These are phyloP conservation scores for Agrotis puta DNA, from an alignment of 2,888 invertebrate species.

Conservation along the genomic window DNA sequence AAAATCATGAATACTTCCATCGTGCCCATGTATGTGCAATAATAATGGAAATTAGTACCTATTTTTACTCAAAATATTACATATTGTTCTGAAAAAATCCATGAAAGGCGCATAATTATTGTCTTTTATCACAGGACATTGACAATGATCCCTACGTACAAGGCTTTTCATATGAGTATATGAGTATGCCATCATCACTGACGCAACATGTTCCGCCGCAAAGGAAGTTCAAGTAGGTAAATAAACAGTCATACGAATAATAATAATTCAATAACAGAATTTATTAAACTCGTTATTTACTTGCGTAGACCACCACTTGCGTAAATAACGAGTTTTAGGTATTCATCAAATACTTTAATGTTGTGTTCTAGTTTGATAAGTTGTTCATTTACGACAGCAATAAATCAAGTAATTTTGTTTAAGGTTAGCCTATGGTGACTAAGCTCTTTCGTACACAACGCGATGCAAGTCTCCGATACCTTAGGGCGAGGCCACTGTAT, in stretches of 20 bases:
- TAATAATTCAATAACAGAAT: conserved; percentile 17
- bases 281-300: not conserved
- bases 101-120: not conserved
- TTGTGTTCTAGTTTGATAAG: conserved; percentile 32
- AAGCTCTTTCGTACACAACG: too few species aligned
- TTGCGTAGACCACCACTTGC: too few species aligned
- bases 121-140: conserved; percentile 13
- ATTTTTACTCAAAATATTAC: too few species aligned
- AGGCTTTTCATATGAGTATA: not conserved
- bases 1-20: too few species aligned
- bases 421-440: too few species aligned
- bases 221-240: conserved; percentile 10
- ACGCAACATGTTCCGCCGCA: conserved; percentile 6
- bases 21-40: too few species aligned
- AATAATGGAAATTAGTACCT: too few species aligned
- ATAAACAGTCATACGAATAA: not conserved
- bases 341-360: not conserved
- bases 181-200: conserved; percentile 21
- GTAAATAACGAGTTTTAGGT: not conserved
- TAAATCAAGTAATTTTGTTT: not conserved
- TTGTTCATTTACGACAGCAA: not conserved
- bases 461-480: too few species aligned
- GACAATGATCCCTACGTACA: conserved; percentile 21
- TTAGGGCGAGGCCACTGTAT: too few species aligned
- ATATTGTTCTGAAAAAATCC: not conserved